A percentile compares a stretch with the other conserved stretches of the same genome.
Conservation (phyloP, 2,797 vertebrate genomes). For the Sphaeramia orbicularis region DNA sequence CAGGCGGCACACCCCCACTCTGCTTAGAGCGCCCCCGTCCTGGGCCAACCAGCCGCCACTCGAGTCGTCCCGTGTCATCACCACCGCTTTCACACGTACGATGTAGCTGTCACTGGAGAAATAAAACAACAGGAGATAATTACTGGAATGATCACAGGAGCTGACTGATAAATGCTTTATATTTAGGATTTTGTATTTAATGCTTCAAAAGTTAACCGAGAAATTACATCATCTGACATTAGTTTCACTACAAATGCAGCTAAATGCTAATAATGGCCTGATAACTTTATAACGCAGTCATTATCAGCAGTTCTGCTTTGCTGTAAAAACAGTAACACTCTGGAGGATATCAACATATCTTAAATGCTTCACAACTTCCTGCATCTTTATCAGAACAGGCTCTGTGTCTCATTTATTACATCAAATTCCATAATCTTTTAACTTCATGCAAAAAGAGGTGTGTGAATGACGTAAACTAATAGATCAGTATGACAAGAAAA, state of each 20-base stretch:
- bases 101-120: constrained; percentile 98
- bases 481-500: background rate
- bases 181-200: too few relatives aligned
- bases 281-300: too few relatives aligned
- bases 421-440: background rate
- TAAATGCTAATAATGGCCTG: too few relatives aligned
- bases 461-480: background rate
- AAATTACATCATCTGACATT: too few relatives aligned
- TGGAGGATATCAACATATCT: too few relatives aligned
- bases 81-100: constrained; percentile 99
- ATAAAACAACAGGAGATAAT: background rate
- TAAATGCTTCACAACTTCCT: too few relatives aligned
- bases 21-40: constrained; percentile 96
- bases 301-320: too few relatives aligned
- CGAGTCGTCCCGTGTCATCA: constrained; percentile 99
- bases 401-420: background rate
- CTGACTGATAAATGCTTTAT: too few relatives aligned
- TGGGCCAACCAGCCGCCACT: constrained; percentile 99
- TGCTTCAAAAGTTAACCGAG: too few relatives aligned
- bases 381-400: background rate
- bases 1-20: constrained; percentile 97
- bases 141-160: too few relatives aligned
- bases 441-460: background rate
- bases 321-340: too few relatives aligned
- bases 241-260: too few relatives aligned